Percentiles rank a stretch among this genome's conserved stretches.
These are phyloP conservation scores for Pteropus alecto DNA, from an alignment of 2,113 vertebrate species.

Conservation along the genomic window DNA sequence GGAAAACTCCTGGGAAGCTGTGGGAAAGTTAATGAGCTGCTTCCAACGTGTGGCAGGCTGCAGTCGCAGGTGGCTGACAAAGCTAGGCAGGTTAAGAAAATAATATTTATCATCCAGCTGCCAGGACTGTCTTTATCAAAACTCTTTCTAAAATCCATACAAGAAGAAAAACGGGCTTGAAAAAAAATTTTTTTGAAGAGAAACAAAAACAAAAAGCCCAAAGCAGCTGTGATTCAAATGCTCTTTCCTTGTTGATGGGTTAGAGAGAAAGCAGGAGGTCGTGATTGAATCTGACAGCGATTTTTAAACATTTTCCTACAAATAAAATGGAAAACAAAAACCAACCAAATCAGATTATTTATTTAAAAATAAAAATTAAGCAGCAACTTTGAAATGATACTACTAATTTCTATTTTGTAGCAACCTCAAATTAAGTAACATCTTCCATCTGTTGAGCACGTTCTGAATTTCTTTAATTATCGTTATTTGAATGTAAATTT, in stretches of 20 bases:
- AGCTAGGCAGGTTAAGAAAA: conserved; percentile 88
- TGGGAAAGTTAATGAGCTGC: conserved; percentile 87
- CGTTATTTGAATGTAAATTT: conserved; percentile 84
- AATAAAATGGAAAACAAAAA: conserved; percentile 38
- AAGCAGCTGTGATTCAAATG: conserved; percentile 48
- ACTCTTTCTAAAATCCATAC: conserved; percentile 78
- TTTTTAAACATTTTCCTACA: conserved; percentile 41
- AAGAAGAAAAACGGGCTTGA: conserved; percentile 74
- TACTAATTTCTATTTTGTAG: conserved; percentile 74
- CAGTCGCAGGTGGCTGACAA: conserved; percentile 86
- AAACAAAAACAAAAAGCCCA: conserved; percentile 59
- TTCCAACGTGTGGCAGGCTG: conserved; percentile 83
- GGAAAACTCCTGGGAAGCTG: conserved; percentile 84
- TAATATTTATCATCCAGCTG: conserved; percentile 87
- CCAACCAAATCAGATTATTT: conserved; percentile 54
- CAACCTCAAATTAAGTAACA: conserved; percentile 81
- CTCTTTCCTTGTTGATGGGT: conserved; percentile 44
- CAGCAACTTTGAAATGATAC: conserved; percentile 77
- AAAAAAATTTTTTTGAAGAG: conserved; percentile 53
- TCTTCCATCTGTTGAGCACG: conserved; percentile 82
- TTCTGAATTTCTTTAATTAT: conserved; percentile 83
- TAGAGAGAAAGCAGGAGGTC: conserved; percentile 50
- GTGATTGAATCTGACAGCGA: conserved; percentile 34
- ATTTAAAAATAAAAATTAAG: conserved; percentile 69
- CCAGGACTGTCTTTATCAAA: conserved; percentile 82